Conservation (phyloP, 2,888 invertebrate genomes). For the Drosophila neotestacea region DNA sequence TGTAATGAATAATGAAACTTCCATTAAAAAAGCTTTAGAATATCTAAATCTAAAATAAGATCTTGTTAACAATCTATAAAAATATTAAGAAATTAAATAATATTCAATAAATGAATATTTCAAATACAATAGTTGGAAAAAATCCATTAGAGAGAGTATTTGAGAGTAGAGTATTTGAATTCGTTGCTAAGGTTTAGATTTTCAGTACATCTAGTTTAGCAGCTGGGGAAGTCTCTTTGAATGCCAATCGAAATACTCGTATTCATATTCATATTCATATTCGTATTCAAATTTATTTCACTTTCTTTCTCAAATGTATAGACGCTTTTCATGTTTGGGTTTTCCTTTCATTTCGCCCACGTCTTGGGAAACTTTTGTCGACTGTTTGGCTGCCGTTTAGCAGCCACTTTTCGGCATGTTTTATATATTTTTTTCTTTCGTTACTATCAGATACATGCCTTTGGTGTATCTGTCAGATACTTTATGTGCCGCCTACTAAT, state of each 20-base stretch:
- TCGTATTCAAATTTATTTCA: conserved; percentile 1
- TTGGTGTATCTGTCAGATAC: conserved; percentile 68
- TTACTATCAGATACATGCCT: background rate
- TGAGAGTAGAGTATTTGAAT: too few relatives aligned
- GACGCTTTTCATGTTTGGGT: background rate
- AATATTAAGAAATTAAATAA: too few relatives aligned
- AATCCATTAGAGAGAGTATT: too few relatives aligned
- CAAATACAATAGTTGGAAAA: too few relatives aligned
- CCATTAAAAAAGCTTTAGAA: too few relatives aligned
- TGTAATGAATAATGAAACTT: too few relatives aligned
- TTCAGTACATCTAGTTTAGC: background rate
- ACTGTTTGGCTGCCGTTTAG: conserved; percentile 29
- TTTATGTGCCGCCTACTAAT: conserved; percentile 49
- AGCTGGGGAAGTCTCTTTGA: background rate
- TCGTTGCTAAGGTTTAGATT: too few relatives aligned
- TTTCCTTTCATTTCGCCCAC: conserved; percentile 16
- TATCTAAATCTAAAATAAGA: too few relatives aligned
- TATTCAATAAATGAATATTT: too few relatives aligned
- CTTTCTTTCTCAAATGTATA: background rate
- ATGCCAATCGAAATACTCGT: background rate
- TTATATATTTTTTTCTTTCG: conserved; percentile 4
- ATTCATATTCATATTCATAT: background rate
- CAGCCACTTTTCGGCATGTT: conserved; percentile 50
- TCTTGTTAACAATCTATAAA: too few relatives aligned
- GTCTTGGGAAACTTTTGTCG: conserved; percentile 56